phyloP scores from a whole-genome alignment of 2,888 invertebrate genomes.

The Chloroclystis v-ata region DNA sequence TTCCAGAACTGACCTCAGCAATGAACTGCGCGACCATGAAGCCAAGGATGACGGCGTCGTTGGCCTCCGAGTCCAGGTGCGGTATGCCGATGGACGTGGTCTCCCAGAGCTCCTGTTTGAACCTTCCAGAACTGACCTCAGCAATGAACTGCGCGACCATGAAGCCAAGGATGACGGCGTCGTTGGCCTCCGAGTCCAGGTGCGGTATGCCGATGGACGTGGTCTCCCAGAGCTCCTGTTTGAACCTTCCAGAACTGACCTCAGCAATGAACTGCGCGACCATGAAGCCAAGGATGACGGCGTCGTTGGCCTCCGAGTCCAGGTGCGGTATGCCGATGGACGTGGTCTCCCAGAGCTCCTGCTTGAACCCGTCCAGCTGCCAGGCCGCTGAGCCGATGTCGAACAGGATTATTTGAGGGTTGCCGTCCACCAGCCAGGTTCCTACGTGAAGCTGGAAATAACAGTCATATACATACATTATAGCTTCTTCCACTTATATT shows the following conservation, averaged over 20 bases:
- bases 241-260: slow-evolving; percentile 64
- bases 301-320: slow-evolving; percentile 97
- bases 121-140: slow-evolving; percentile 73
- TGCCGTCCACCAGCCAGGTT: slow-evolving; percentile 99
- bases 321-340: slow-evolving; percentile 93
- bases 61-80: no score
- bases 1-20: no score
- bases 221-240: not conserved
- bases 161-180: no score
- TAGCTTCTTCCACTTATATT: no score
- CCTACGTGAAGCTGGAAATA: slow-evolving; percentile 89
- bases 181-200: not conserved
- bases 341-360: slow-evolving; percentile 93
- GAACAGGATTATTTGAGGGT: slow-evolving; percentile 97
- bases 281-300: slow-evolving; percentile 96
- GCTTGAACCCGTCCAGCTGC: slow-evolving; percentile 96
- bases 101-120: slow-evolving; percentile 82
- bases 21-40: no score
- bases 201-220: not conserved
- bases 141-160: no score
- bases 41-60: no score
- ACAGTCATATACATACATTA: no score
- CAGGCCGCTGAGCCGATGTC: slow-evolving; percentile 97
- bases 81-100: no score
- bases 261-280: slow-evolving; percentile 94